Conservation (phyloP, 1,140 invertebrate genomes). For the Leguminivora glycinivorella region DNA sequence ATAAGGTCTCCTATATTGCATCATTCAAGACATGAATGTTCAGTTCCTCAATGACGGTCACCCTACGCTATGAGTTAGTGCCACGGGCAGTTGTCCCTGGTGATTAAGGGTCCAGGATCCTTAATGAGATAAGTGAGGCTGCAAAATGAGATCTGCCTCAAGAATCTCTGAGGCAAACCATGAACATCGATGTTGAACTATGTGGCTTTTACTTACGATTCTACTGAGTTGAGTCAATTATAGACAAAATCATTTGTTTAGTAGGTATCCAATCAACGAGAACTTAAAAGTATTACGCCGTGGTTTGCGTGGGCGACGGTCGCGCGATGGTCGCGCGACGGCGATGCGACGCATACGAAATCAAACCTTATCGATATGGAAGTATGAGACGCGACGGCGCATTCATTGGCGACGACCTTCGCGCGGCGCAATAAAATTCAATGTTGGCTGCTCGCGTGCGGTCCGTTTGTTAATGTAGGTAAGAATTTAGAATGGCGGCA, state of each 20-base stretch:
- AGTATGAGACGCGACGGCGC: too few relatives aligned
- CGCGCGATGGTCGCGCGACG: too few relatives aligned
- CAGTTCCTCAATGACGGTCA: background rate
- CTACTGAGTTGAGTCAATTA: background rate
- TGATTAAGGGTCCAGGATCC: conserved; percentile 5
- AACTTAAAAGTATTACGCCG: too few relatives aligned
- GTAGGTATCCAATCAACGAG: too few relatives aligned
- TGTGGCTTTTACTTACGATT: background rate
- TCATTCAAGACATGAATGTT: background rate
- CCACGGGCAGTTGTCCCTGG: conserved; percentile 5
- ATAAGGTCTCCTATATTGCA: background rate
- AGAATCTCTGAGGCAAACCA: background rate
- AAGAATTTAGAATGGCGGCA: too few relatives aligned
- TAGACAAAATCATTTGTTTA: background rate
- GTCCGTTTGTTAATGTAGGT: too few relatives aligned
- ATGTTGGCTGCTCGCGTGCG: too few relatives aligned
- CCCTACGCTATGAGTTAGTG: conserved; percentile 4
- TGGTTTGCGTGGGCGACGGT: too few relatives aligned
- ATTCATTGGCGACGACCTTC: too few relatives aligned
- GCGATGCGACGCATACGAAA: too few relatives aligned
- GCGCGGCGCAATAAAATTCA: too few relatives aligned
- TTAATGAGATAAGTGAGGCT: conserved; percentile 12
- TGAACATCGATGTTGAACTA: background rate
- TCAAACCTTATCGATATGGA: too few relatives aligned
- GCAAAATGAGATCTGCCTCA: conserved; percentile 1